These are phyloP conservation scores for Bombus haemorrhoidalis DNA, from an alignment of 1,140 invertebrate species.

Conservation along the genomic window DNA sequence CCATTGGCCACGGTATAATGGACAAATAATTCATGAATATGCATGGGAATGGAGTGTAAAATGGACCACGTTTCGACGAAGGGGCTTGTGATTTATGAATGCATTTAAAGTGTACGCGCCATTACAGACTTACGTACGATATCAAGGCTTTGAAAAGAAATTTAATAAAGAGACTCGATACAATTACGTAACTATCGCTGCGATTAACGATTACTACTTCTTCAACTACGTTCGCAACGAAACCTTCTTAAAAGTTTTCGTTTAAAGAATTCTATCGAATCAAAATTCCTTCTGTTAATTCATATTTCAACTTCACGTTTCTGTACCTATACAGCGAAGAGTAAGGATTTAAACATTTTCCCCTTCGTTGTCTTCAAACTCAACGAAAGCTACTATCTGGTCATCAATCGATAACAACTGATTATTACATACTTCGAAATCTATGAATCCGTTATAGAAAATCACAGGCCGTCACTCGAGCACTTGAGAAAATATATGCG, in stretches of 20 bases:
- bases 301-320: no score
- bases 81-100: conserved; percentile 22
- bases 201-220: background rate
- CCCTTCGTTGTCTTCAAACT: background rate
- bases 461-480: background rate
- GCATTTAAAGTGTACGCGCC: conserved; percentile 8
- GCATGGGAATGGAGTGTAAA: conserved; percentile 8
- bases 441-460: conserved; percentile 21
- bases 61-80: conserved; percentile 14
- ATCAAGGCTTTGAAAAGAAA: background rate
- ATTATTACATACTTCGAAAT: conserved; percentile 1
- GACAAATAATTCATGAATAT: conserved; percentile 38
- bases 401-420: background rate
- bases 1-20: conserved; percentile 6
- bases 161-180: background rate
- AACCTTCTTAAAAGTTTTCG: no score
- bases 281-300: background rate
- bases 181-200: background rate
- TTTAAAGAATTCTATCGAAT: background rate
- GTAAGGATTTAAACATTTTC: no score
- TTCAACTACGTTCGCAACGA: background rate
- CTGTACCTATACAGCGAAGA: background rate
- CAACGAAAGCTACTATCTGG: background rate
- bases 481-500: background rate
- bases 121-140: background rate